Evolutionary conservation across 2,888 invertebrate species (phyloP).

Genomic region (Dryadula phaetusa): DNA sequence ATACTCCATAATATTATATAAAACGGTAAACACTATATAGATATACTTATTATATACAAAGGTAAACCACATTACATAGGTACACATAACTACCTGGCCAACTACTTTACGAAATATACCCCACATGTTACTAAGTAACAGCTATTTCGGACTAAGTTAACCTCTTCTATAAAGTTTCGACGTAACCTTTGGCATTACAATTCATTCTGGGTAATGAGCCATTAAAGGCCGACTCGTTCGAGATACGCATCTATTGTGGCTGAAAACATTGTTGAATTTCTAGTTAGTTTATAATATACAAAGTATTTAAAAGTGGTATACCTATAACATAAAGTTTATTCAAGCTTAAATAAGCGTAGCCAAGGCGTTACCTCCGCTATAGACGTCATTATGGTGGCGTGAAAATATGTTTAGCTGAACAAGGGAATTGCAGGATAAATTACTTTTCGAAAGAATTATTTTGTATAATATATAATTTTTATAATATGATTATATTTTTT

Average conservation of each 20-base stretch:
- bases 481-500: too few species aligned
- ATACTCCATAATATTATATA: too few species aligned
- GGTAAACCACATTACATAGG: too few species aligned
- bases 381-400: not conserved
- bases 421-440: too few species aligned
- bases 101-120: constrained; percentile 9
- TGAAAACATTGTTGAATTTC: constrained; percentile 15
- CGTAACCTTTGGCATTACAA: constrained; percentile 38
- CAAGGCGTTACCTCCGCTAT: not conserved
- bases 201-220: constrained; percentile 38
- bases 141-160: constrained; percentile 18
- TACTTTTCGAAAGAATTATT: too few species aligned
- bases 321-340: constrained; percentile 2
- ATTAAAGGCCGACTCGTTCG: constrained; percentile 30
- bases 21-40: too few species aligned
- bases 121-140: constrained; percentile 4
- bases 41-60: too few species aligned
- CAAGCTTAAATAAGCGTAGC: not conserved
- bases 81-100: not conserved
- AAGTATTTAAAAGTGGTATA: constrained; percentile 1
- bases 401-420: too few species aligned
- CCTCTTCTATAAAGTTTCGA: constrained; percentile 23
- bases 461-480: too few species aligned
- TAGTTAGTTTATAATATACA: not conserved
- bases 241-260: constrained; percentile 36